Evolutionary conservation across 2,888 invertebrate genomes (phyloP).

Genomic region (Stegophylla sp.): DNA sequence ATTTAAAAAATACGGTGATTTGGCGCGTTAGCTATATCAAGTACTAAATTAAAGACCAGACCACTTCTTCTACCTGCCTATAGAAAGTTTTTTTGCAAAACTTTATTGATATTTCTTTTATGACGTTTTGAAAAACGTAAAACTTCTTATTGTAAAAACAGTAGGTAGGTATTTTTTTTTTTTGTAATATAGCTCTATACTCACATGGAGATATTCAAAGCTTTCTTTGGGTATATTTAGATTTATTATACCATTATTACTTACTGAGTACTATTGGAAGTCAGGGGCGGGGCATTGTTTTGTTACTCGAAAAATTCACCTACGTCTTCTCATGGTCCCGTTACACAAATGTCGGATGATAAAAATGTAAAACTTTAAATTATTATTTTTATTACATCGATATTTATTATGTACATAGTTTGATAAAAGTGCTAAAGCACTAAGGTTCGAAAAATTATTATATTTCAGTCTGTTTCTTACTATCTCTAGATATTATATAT

Average conservation of each 20-base stretch:
- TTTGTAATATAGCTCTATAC: conserved; percentile 2
- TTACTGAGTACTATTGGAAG: conserved; percentile 13
- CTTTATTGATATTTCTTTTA: not conserved
- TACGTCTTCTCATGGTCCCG: too few relatives aligned
- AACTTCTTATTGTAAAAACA: conserved; percentile 10
- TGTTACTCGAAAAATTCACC: not conserved
- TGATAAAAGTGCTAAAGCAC: too few relatives aligned
- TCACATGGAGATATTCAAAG: not conserved
- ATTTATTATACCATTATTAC: not conserved
- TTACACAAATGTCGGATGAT: too few relatives aligned
- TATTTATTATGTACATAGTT: too few relatives aligned
- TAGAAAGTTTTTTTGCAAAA: conserved; percentile 27
- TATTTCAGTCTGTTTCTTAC: too few relatives aligned
- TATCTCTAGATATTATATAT: too few relatives aligned
- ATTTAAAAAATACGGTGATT: conserved; percentile 5
- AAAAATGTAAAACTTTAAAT: too few relatives aligned
- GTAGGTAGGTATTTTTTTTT: conserved; percentile 5
- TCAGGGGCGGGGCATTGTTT: conserved; percentile 15
- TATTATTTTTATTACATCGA: too few relatives aligned
- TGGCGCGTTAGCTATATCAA: conserved; percentile 8
- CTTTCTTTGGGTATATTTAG: not conserved
- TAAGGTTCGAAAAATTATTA: too few relatives aligned
- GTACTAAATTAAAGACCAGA: conserved; percentile 9
- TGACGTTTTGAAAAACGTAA: conserved; percentile 4
- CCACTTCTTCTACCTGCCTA: conserved; percentile 10